These are phyloP conservation scores for Clistopyga incitator DNA, from an alignment of 2,888 invertebrate species.

Conservation along the genomic window DNA sequence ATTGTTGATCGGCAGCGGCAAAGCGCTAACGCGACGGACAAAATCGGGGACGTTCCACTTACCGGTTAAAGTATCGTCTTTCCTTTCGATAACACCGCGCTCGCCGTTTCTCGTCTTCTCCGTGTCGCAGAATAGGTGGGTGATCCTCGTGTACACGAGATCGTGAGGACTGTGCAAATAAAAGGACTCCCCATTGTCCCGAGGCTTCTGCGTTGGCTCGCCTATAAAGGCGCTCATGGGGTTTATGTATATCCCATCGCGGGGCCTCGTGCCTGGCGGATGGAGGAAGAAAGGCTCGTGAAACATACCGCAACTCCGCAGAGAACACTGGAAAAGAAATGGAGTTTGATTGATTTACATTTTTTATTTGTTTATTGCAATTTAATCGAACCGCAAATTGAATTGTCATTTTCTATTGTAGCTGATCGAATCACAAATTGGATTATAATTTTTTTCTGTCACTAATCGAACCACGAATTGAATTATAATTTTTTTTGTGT, in stretches of 20 bases:
- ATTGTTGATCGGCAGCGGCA: constrained; percentile 39
- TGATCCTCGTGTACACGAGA: constrained; percentile 92
- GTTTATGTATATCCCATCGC: constrained; percentile 93
- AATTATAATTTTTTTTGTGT: too few species aligned
- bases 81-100: constrained; percentile 74
- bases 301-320: constrained; percentile 81
- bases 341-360: background rate
- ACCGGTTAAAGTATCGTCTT: constrained; percentile 83
- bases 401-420: background rate
- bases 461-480: too few species aligned
- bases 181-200: constrained; percentile 88
- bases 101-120: constrained; percentile 73
- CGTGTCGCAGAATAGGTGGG: constrained; percentile 90
- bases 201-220: constrained; percentile 76
- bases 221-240: constrained; percentile 88
- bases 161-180: constrained; percentile 94
- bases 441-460: too few species aligned
- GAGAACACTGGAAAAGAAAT: constrained; percentile 75
- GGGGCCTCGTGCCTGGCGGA: constrained; percentile 85
- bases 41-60: constrained; percentile 79
- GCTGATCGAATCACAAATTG: background rate
- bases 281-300: constrained; percentile 83
- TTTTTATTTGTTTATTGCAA: background rate
- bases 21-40: constrained; percentile 45
- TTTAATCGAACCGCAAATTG: too few species aligned